A percentile compares a stretch with the other conserved stretches of the same genome.
Conservation (phyloP, 1,140 invertebrate species). For the Habropoda laboriosa region DNA sequence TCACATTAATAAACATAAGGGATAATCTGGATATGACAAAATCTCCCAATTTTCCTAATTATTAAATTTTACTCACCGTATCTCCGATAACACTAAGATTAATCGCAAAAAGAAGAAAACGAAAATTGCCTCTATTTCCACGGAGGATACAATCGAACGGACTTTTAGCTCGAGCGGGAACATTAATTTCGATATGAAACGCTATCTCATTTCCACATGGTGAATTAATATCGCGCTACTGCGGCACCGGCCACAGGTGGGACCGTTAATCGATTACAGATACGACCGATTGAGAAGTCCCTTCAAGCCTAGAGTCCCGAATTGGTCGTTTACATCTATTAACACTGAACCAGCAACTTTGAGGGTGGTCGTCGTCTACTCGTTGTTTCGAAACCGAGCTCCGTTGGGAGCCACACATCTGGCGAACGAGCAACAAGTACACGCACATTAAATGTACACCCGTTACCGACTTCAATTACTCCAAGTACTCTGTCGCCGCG, state of each 20-base stretch:
- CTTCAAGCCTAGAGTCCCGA: not conserved
- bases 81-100: too few species aligned
- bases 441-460: conserved; percentile 66
- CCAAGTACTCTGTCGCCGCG: conserved; percentile 42
- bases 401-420: conserved; percentile 71
- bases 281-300: conserved; percentile 11
- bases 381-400: conserved; percentile 45
- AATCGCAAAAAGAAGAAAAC: too few species aligned
- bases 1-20: too few species aligned
- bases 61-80: too few species aligned
- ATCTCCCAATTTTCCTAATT: too few species aligned
- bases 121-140: too few species aligned
- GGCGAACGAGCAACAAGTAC: conserved; percentile 73
- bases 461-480: conserved; percentile 63
- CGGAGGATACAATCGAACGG: not conserved
- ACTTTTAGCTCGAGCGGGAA: not conserved
- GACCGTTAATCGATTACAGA: conserved; percentile 21
- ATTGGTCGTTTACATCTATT: conserved; percentile 68
- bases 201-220: not conserved
- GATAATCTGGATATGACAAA: too few species aligned
- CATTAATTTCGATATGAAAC: not conserved
- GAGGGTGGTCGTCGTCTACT: conserved; percentile 58
- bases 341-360: conserved; percentile 68
- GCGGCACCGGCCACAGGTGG: not conserved
- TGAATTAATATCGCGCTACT: not conserved